Evolutionary conservation across 2,888 invertebrate species (phyloP), one percentile per base, ranked within the genome.

Genomic region (Choristoneura rosaceana): DNA sequence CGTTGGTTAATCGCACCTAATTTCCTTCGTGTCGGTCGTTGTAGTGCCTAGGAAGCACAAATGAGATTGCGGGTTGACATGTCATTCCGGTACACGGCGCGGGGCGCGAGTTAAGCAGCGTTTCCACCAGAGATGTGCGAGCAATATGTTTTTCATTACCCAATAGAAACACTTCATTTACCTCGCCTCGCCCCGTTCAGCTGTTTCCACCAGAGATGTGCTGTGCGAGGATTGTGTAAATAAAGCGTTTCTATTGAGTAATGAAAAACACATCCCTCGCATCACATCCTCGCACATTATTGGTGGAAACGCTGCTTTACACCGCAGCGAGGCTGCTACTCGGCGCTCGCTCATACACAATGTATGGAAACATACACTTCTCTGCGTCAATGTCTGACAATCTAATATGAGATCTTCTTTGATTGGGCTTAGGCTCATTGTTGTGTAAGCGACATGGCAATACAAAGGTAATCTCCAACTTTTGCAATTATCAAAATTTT

Each of bases 1-100:
- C 81, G 85, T 88, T 81, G 86, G 87, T 86, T 90, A 90, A 90
- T 90, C 87, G 86, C 84, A 86, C 86, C 89, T 90, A 86, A 91
- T 90, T 91, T 90, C 91, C 91, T 87, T 82, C 86, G 78, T 87
- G 89, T 90, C 88, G 84, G 84, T 80, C 83, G 83, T 84, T 87
- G 86, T 87, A 87, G 86, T 86, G 84, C 59, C 71, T 64, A 71
- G 87, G 84, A 86, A 87, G 84, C 88, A 84, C 85, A 88, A 90
- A 89, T 90, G 89, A 88, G 88, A 90, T 90, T 89, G 89, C 87
- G 85, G 88, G 80, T 79, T 87, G 87, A 85, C 87, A 82, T 86
- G 85, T 84, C 87, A 86, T 86, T 86, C 86, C 84, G 85, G 86
- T 84, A 85, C 84, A 82, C 82, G 82, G 81, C 83, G 33, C 76